These are phyloP conservation scores for Mohoua ochrocephala DNA, from an alignment of 2,113 vertebrate genomes.

Conservation along the genomic window DNA sequence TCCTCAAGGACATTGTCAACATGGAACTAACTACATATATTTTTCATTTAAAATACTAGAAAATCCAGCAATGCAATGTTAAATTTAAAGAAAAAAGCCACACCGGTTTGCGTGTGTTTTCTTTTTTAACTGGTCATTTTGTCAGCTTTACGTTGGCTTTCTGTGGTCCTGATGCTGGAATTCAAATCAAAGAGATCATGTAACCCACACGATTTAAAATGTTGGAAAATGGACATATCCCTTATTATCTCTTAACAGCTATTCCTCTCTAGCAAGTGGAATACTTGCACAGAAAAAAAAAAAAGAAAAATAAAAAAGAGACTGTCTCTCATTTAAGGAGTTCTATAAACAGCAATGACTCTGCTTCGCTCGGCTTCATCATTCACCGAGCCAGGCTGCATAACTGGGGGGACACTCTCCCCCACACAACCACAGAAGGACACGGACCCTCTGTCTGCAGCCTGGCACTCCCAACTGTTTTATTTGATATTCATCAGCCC, in stretches of 20 bases:
- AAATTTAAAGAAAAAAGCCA: constrained; percentile 52
- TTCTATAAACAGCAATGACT: not conserved
- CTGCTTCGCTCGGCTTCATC: not conserved
- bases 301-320: not conserved
- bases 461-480: not conserved
- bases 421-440: not conserved
- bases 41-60: constrained; percentile 79
- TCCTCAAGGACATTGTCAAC: constrained; percentile 84
- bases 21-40: constrained; percentile 80
- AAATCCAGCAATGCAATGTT: constrained; percentile 68
- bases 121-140: constrained; percentile 52
- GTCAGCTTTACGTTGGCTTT: constrained; percentile 32
- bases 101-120: not conserved
- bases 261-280: not conserved
- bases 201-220: not conserved
- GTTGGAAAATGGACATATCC: not conserved
- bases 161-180: constrained; percentile 11
- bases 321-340: not conserved
- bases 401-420: not conserved
- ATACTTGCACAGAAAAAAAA: not conserved
- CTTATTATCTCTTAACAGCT: constrained; percentile 8
- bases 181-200: constrained; percentile 22
- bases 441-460: not conserved
- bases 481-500: not conserved
- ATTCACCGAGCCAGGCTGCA: not conserved